A percentile compares a stretch with the other conserved stretches of the same genome.
These are phyloP conservation scores for Phrixothrix hirtus DNA, from an alignment of 2,888 invertebrate species.

Conservation along the genomic window DNA sequence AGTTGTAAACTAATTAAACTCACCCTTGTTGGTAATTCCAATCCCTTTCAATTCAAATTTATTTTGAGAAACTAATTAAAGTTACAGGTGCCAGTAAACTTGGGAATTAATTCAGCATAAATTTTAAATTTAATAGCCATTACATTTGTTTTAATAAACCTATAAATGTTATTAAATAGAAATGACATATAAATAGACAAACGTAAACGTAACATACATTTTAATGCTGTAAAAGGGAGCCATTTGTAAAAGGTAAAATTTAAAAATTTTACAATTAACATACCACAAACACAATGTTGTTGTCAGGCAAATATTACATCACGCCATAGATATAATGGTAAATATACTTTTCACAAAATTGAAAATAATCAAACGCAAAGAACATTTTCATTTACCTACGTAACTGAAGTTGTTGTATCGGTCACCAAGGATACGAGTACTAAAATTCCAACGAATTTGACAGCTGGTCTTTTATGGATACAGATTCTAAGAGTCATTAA, in stretches of 20 bases:
- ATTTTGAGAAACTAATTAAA: slow-evolving; percentile 26
- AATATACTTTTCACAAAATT: slow-evolving; percentile 24
- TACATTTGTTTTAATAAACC: background rate
- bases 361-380: slow-evolving; percentile 28
- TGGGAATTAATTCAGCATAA: slow-evolving; percentile 14
- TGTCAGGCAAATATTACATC: slow-evolving; percentile 29
- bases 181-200: background rate
- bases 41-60: slow-evolving; percentile 16
- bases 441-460: slow-evolving; percentile 52
- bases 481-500: background rate
- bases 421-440: slow-evolving; percentile 58
- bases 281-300: slow-evolving; percentile 15
- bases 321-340: slow-evolving; percentile 18
- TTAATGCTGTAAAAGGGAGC: slow-evolving; percentile 38
- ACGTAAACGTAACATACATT: background rate
- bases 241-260: slow-evolving; percentile 47
- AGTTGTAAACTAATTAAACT: slow-evolving; percentile 9
- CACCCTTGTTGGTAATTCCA: slow-evolving; percentile 13
- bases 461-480: slow-evolving; percentile 43
- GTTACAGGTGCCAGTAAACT: slow-evolving; percentile 17
- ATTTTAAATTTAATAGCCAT: slow-evolving; percentile 3
- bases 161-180: background rate
- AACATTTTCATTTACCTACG: slow-evolving; percentile 52
- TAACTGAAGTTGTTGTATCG: slow-evolving; percentile 58
- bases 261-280: slow-evolving; percentile 35